Conservation (phyloP, 2,888 invertebrate genomes). For the Drosophila leonis region DNA sequence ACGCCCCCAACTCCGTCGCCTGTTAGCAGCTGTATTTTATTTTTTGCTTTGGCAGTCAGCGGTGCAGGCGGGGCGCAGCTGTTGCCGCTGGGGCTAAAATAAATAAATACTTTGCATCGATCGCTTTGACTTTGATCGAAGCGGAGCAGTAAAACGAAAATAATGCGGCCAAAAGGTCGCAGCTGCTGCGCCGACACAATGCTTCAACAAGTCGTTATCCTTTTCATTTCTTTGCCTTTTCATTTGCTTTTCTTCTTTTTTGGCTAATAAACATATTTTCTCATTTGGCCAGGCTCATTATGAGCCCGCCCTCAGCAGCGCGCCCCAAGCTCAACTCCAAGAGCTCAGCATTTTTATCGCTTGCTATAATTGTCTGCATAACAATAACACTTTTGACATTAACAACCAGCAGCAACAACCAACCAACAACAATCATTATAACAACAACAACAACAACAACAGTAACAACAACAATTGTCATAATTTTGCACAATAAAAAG, state of each 20-base stretch:
- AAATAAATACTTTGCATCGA: constrained; percentile 44
- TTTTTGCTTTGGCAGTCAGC: not conserved
- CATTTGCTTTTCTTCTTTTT: not conserved
- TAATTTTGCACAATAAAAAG: constrained; percentile 80
- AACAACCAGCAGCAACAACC: constrained; percentile 51
- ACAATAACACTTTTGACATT: constrained; percentile 80
- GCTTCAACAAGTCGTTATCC: constrained; percentile 36
- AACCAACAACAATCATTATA: constrained; percentile 33
- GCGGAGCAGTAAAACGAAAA: not conserved
- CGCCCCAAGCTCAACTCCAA: constrained; percentile 1
- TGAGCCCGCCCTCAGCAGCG: not conserved
- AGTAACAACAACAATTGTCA: constrained; percentile 61
- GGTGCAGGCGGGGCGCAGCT: constrained; percentile 13
- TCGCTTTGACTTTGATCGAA: constrained; percentile 40
- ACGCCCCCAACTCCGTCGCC: not conserved
- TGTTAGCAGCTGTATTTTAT: constrained; percentile 31
- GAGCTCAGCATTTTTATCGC: constrained; percentile 73
- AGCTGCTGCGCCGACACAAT: constrained; percentile 35
- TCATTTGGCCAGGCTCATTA: constrained; percentile 63
- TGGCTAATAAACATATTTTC: constrained; percentile 75
- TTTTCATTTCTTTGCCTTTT: constrained; percentile 14
- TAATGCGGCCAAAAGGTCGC: constrained; percentile 47
- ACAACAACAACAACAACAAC: constrained; percentile 27
- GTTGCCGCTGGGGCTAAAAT: constrained; percentile 31
- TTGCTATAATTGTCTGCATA: constrained; percentile 76